phyloP scores from a whole-genome alignment of 2,113 vertebrate genomes.

The Mustela lutreola region DNA sequence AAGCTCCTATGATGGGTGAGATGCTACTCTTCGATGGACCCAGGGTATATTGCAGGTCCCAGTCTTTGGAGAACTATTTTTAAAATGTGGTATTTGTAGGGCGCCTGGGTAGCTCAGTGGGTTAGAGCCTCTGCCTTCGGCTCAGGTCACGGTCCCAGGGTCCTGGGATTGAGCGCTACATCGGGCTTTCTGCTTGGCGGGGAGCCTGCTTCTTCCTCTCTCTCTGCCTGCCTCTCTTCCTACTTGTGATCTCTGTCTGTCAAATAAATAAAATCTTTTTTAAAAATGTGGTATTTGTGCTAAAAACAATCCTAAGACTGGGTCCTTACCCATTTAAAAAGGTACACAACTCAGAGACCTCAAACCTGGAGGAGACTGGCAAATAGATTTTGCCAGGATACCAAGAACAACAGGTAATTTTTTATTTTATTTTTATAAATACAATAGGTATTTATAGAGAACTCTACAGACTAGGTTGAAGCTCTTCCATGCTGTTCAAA shows the following conservation, averaged over 20 bases:
- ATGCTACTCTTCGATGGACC: background rate
- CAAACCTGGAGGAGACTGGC: background rate
- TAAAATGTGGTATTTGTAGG: background rate
- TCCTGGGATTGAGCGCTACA: no score
- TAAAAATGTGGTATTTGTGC: background rate
- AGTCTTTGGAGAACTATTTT: background rate
- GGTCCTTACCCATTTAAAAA: background rate
- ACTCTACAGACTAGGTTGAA: background rate
- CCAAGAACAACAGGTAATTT: background rate
- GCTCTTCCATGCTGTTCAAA: background rate
- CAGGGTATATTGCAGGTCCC: background rate
- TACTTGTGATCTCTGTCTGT: no score
- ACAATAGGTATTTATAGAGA: background rate
- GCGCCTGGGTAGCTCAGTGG: no score
- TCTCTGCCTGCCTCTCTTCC: no score
- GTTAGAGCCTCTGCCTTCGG: no score
- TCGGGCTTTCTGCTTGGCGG: no score
- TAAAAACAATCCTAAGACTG: background rate
- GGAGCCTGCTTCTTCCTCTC: no score
- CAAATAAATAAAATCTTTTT: no score
- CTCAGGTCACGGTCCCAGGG: no score
- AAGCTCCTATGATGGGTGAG: background rate
- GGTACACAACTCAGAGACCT: background rate
- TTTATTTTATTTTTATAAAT: background rate
- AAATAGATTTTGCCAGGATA: background rate